These are phyloP conservation scores for Lutraria rhynchaena DNA, from an alignment of 1,140 invertebrate genomes.

Conservation along the genomic window DNA sequence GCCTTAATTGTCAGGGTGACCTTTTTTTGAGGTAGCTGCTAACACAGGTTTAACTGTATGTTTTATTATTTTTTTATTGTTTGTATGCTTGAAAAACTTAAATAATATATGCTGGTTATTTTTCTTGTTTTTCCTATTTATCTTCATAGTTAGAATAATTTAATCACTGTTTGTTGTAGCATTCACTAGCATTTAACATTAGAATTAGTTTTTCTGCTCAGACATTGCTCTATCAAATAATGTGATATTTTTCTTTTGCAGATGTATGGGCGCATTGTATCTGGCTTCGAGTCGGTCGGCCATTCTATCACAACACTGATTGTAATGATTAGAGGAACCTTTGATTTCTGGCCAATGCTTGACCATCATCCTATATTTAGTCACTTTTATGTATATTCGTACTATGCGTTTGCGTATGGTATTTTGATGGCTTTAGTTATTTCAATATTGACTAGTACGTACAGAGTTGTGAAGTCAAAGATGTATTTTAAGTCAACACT, in stretches of 20 bases:
- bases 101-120: too few species aligned
- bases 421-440: slow-evolving; percentile 70
- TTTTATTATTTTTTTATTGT: too few species aligned
- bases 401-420: slow-evolving; percentile 73
- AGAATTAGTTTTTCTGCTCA: too few species aligned
- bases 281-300: slow-evolving; percentile 70
- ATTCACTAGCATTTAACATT: too few species aligned
- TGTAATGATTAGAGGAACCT: slow-evolving; percentile 68
- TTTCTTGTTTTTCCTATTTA: too few species aligned
- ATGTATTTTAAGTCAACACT: slow-evolving; percentile 74
- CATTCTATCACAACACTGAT: slow-evolving; percentile 67
- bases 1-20: too few species aligned
- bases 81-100: too few species aligned
- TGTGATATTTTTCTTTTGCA: slow-evolving; percentile 67
- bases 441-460: slow-evolving; percentile 71
- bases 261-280: slow-evolving; percentile 71
- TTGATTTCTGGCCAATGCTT: slow-evolving; percentile 66
- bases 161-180: too few species aligned
- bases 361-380: slow-evolving; percentile 65
- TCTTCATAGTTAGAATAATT: too few species aligned
- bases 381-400: slow-evolving; percentile 74
- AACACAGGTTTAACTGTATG: too few species aligned
- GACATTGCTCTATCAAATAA: too few species aligned
- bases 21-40: background rate
- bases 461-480: slow-evolving; percentile 68